Evolutionary conservation across 2,113 vertebrate genomes (phyloP).

Genomic region (Onychorhynchus coronatus): DNA sequence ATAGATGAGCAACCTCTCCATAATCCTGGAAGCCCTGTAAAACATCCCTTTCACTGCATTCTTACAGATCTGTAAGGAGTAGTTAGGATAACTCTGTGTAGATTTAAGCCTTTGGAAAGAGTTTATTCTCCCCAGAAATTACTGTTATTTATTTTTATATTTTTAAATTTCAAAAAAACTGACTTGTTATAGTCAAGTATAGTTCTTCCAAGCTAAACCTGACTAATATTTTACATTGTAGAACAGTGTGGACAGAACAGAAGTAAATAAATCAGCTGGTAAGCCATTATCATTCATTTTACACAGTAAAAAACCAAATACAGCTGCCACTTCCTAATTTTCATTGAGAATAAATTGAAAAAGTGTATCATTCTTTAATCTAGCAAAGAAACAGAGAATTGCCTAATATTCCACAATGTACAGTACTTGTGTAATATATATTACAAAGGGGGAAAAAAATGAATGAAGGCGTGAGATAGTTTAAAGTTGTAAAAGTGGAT

Average conservation of each 20-base stretch:
- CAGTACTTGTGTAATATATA: conserved; percentile 34
- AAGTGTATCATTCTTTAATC: conserved; percentile 64
- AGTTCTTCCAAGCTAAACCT: conserved; percentile 40
- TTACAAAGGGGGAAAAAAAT: conserved; percentile 19
- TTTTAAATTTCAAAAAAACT: conserved; percentile 32
- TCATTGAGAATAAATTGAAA: conserved; percentile 72
- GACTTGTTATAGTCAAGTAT: conserved; percentile 3
- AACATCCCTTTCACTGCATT: neutral
- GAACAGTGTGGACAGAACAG: conserved; percentile 42
- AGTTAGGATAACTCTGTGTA: neutral
- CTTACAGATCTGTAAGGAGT: neutral
- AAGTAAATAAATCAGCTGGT: conserved; percentile 68
- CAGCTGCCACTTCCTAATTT: conserved; percentile 62
- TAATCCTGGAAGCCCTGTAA: neutral
- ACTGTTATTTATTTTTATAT: neutral
- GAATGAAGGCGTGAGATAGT: neutral
- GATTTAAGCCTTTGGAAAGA: neutral
- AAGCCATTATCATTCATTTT: conserved; percentile 71
- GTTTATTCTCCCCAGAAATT: neutral
- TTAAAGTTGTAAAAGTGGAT: conserved; percentile 49
- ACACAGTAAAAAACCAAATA: conserved; percentile 65
- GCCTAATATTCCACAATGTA: conserved; percentile 19
- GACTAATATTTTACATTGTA: conserved; percentile 58
- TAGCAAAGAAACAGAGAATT: conserved; percentile 30
- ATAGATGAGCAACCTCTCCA: neutral